phyloP scores from a whole-genome alignment of 2,888 invertebrate genomes.

The Deilephila porcellus region DNA sequence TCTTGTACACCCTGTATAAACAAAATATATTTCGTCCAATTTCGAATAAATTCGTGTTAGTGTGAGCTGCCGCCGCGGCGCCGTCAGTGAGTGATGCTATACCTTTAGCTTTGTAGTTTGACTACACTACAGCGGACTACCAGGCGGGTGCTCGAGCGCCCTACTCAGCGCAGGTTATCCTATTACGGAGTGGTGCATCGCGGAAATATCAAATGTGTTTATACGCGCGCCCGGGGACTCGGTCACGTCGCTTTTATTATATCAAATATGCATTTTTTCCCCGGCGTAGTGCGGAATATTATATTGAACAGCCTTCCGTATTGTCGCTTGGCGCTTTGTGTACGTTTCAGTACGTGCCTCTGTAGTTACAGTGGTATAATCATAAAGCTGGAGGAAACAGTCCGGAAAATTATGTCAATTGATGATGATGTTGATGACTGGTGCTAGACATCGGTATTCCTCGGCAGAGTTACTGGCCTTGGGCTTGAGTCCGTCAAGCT shows the following conservation, averaged over 20 bases:
- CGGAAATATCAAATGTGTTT: constrained; percentile 6
- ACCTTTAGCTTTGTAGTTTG: background rate
- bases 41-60: constrained; percentile 8
- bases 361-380: too few species aligned
- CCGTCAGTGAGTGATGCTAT: background rate
- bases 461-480: too few species aligned
- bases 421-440: too few species aligned
- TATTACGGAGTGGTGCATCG: background rate
- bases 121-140: background rate
- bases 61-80: constrained; percentile 29
- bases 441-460: too few species aligned
- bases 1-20: too few species aligned
- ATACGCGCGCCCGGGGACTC: background rate
- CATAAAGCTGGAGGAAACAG: too few species aligned
- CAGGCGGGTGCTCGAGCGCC: background rate
- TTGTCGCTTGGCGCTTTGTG: background rate
- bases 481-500: too few species aligned
- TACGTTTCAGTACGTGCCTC: too few species aligned
- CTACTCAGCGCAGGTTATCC: background rate
- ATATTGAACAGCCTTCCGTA: background rate
- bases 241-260: background rate
- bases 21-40: background rate
- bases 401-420: too few species aligned
- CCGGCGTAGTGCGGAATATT: background rate
- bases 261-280: constrained; percentile 4